Base-by-base conservation (phyloP, 2,888 invertebrate species). In the Temnothorax ravouxi region DNA sequence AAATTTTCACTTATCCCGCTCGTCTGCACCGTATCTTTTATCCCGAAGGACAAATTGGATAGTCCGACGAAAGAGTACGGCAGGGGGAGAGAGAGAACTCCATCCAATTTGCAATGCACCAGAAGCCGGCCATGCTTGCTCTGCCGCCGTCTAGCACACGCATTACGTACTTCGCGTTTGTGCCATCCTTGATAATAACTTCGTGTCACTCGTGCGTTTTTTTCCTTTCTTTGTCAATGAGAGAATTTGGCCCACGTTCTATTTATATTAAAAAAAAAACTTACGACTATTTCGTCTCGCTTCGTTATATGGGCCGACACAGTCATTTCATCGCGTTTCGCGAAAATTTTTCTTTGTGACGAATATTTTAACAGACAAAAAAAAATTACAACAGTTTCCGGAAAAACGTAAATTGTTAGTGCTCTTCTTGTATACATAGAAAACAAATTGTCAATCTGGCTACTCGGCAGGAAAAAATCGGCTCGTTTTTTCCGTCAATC, bases 31-130 rank as follows among this genome's bases (percentile, higher is more conserved):
- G 74, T 84, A 64, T 77, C 64, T 77, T 82, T 88, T 88, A 86
- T 87, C 83, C 86, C 71, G 74, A 75, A 85, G 86, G 85, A 91
- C 86, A 91, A 91, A 91, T 91, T 91, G 91, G 85, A 89, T 89
- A 86, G 87, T 90, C 85, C 85, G 81, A 81, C 77, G 86, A 86
- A 89, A 87, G 86, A 81, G 80, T 77, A 87, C 62, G 81, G 62
- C 52, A 83, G 75, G 64, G 25, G 13, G n/a, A 29, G 34, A 8
- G 15, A 69, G 81, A 82, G 69, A 87, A 81, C 86, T 87, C 88
- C 83, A 88, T 91, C 88, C 90, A 91, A 91, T 91, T 91, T 91
- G 88, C 89, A 88, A 88, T 87, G 88, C 88, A 91, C 87, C 87
- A 83, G 76, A 67, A 84, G 84, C 44, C 41, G 71, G 41, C 54